Conservation (phyloP, 2,888 invertebrate species). For the Arctia plantaginis region DNA sequence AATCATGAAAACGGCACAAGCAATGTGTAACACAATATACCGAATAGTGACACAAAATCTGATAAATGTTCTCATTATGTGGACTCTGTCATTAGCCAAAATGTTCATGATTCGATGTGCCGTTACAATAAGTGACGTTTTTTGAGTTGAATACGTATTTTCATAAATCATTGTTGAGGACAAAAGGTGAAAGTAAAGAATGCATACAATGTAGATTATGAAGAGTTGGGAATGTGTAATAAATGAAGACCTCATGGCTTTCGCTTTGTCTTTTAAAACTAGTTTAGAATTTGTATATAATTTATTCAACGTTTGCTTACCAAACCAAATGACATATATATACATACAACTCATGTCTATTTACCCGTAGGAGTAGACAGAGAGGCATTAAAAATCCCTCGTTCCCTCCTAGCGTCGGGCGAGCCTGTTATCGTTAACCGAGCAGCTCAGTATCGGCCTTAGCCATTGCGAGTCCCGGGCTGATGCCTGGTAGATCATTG, state of each 20-base stretch:
- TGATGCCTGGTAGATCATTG: too few species aligned
- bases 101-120: conserved; percentile 56
- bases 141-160: conserved; percentile 37
- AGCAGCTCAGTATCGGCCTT: too few species aligned
- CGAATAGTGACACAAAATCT: conserved; percentile 47
- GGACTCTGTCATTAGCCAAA: conserved; percentile 55
- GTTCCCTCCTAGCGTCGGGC: too few species aligned
- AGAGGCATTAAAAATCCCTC: too few species aligned
- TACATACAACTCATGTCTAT: background rate
- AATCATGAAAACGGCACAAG: conserved; percentile 42
- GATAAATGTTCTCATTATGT: conserved; percentile 47
- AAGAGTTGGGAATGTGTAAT: conserved; percentile 23
- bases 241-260: conserved; percentile 30
- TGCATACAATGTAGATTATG: conserved; percentile 2
- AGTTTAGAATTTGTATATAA: background rate
- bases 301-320: background rate
- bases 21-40: conserved; percentile 39
- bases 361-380: too few species aligned
- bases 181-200: conserved; percentile 47
- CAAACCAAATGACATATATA: background rate
- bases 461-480: too few species aligned
- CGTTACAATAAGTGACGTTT: conserved; percentile 59
- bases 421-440: too few species aligned
- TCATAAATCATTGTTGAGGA: conserved; percentile 37
- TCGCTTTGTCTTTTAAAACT: conserved; percentile 12